Evolutionary conservation across 1,140 invertebrate species (phyloP).

Genomic region (Hyphantria cunea): DNA sequence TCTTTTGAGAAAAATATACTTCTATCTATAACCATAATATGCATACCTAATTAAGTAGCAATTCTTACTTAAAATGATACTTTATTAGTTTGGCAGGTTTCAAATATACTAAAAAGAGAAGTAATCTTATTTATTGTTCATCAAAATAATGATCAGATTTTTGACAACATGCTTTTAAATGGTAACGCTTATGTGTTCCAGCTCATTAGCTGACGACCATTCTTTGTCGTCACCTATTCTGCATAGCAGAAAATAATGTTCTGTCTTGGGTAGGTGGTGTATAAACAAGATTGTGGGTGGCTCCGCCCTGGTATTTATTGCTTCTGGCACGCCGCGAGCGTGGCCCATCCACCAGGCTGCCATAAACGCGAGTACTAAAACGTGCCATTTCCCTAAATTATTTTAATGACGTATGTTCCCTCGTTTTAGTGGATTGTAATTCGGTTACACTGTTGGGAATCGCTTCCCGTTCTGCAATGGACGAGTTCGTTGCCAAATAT

Average conservation of each 20-base stretch:
- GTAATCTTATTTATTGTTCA: neutral
- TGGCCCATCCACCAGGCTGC: conserved; percentile 39
- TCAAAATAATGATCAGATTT: conserved; percentile 25
- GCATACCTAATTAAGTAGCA: too few relatives aligned
- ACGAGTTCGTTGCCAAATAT: conserved; percentile 49
- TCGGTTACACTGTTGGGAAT: conserved; percentile 47
- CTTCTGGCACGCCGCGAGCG: conserved; percentile 47
- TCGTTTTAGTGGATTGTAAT: conserved; percentile 50
- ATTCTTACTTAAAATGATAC: too few relatives aligned
- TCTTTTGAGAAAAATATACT: too few relatives aligned
- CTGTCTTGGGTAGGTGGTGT: conserved; percentile 49
- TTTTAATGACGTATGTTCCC: conserved; percentile 62
- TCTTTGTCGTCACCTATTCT: conserved; percentile 57
- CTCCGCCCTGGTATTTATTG: conserved; percentile 56
- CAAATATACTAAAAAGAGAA: too few relatives aligned
- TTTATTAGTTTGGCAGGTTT: too few relatives aligned
- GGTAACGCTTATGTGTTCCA: conserved; percentile 52
- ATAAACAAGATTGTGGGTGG: conserved; percentile 63
- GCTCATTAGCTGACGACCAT: conserved; percentile 54
- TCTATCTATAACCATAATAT: too few relatives aligned
- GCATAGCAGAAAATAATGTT: conserved; percentile 57
- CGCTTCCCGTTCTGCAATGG: conserved; percentile 36
- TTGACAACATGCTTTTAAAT: conserved; percentile 46
- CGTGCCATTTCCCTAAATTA: conserved; percentile 64
- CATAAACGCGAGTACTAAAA: conserved; percentile 61